Conservation (phyloP, 1,140 invertebrate genomes). For the Drosophila truncata region DNA sequence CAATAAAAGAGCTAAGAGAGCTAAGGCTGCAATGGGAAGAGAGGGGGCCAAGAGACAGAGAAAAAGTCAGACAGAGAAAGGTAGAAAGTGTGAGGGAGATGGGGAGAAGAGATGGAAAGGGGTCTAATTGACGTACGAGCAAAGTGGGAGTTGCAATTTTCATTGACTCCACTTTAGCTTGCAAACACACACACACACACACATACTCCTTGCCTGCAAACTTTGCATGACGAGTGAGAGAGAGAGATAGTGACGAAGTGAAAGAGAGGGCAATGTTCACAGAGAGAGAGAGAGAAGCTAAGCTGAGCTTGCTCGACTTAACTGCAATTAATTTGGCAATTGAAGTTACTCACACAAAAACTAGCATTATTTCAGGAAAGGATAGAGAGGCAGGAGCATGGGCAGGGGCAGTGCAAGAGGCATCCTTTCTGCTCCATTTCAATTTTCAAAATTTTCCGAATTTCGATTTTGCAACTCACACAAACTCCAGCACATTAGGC, state of each 20-base stretch:
- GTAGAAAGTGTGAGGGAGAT: slow-evolving; percentile 26
- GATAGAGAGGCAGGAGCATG: not conserved
- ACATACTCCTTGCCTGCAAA: not conserved
- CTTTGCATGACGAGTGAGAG: slow-evolving; percentile 8
- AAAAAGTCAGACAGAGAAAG: slow-evolving; percentile 27
- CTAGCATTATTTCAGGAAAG: slow-evolving; percentile 30
- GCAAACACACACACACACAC: slow-evolving; percentile 35
- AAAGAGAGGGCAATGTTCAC: slow-evolving; percentile 1
- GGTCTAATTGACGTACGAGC: slow-evolving; percentile 85
- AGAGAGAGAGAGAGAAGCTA: slow-evolving; percentile 18
- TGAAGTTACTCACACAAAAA: slow-evolving; percentile 54
- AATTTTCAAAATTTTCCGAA: slow-evolving; percentile 52
- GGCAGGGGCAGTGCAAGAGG: not conserved
- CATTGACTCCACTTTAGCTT: slow-evolving; percentile 84
- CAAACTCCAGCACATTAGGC: slow-evolving; percentile 54
- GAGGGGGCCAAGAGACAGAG: slow-evolving; percentile 30
- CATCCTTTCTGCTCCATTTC: slow-evolving; percentile 41
- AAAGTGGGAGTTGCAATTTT: slow-evolving; percentile 85
- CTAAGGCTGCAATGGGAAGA: slow-evolving; percentile 24
- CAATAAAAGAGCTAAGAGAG: slow-evolving; percentile 75
- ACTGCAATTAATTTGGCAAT: slow-evolving; percentile 85
- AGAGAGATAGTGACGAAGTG: slow-evolving; percentile 2
- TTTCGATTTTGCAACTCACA: slow-evolving; percentile 40
- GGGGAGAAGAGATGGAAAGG: slow-evolving; percentile 11
- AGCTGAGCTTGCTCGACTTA: slow-evolving; percentile 78